phyloP scores from a whole-genome alignment of 2,888 invertebrate species.

The Clitarchus hookeri region DNA sequence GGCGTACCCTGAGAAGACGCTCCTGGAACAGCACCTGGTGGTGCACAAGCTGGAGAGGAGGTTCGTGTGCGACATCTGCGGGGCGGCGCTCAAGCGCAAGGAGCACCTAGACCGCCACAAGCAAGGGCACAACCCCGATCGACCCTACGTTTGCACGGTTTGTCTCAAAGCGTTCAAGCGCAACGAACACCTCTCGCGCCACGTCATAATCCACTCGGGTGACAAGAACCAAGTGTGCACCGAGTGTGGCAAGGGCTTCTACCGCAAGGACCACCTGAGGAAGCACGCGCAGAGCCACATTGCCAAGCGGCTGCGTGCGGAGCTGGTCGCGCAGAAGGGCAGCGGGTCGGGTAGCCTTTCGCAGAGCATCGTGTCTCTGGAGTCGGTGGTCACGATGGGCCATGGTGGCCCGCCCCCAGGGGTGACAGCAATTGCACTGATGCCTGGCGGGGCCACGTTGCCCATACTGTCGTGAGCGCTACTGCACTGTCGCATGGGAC shows the following conservation, averaged over 20 bases:
- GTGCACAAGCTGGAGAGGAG: constrained; percentile 44
- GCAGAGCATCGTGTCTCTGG: constrained; percentile 33
- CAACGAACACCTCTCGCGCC: constrained; percentile 60
- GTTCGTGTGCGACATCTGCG: constrained; percentile 45
- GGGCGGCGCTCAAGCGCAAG: constrained; percentile 45
- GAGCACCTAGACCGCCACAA: constrained; percentile 45
- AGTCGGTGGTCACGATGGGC: constrained; percentile 28
- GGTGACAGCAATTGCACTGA: constrained; percentile 36
- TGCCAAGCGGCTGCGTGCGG: constrained; percentile 35
- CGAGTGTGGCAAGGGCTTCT: constrained; percentile 59
- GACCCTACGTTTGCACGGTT: constrained; percentile 52
- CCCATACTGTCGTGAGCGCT: constrained; percentile 31
- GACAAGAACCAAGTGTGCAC: constrained; percentile 57
- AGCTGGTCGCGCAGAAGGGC: constrained; percentile 32
- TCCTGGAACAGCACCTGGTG: constrained; percentile 41
- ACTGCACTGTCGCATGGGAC: too few relatives aligned
- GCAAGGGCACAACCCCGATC: constrained; percentile 44
- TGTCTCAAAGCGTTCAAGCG: constrained; percentile 56
- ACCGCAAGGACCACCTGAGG: constrained; percentile 58
- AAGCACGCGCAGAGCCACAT: constrained; percentile 54
- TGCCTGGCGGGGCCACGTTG: constrained; percentile 37
- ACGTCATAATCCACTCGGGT: constrained; percentile 59
- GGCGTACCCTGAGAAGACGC: constrained; percentile 43
- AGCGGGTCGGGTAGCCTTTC: constrained; percentile 24
- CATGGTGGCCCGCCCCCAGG: constrained; percentile 29